Evolutionary conservation across 2,888 invertebrate species (phyloP).

Genomic region (Lithophane socia): DNA sequence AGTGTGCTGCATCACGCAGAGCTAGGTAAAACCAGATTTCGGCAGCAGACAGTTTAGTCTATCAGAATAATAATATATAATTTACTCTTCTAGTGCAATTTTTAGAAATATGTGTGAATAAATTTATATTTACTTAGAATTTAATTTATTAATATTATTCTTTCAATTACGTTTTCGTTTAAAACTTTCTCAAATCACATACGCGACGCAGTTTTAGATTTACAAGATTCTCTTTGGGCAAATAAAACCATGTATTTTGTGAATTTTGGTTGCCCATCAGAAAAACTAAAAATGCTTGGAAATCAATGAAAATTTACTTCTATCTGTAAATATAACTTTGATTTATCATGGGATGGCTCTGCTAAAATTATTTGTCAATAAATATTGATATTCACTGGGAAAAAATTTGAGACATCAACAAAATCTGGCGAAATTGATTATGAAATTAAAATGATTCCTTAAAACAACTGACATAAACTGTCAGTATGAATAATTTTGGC

Average conservation of each 20-base stretch:
- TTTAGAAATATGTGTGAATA: conserved; percentile 85
- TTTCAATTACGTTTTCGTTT: conserved; percentile 79
- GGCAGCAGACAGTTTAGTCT: conserved; percentile 23
- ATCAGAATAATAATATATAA: conserved; percentile 60
- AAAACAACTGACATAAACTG: too few relatives aligned
- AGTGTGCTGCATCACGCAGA: neutral
- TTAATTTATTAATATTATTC: conserved; percentile 68
- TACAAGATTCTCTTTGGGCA: conserved; percentile 13
- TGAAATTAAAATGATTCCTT: neutral
- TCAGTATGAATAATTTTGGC: neutral
- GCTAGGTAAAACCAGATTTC: neutral
- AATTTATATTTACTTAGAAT: conserved; percentile 77
- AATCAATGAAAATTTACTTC: neutral
- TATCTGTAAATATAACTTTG: conserved; percentile 10
- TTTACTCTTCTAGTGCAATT: conserved; percentile 82
- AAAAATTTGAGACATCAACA: neutral
- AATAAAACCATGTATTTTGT: neutral
- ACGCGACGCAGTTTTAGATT: conserved; percentile 83
- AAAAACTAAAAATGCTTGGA: neutral
- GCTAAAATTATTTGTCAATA: neutral
- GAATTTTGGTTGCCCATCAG: neutral
- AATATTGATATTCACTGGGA: conserved; percentile 7
- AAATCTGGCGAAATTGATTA: neutral
- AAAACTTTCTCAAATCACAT: conserved; percentile 86
- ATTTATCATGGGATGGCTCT: neutral